Base-by-base conservation (phyloP, 2,888 invertebrate species). In the Torymus texanus region DNA sequence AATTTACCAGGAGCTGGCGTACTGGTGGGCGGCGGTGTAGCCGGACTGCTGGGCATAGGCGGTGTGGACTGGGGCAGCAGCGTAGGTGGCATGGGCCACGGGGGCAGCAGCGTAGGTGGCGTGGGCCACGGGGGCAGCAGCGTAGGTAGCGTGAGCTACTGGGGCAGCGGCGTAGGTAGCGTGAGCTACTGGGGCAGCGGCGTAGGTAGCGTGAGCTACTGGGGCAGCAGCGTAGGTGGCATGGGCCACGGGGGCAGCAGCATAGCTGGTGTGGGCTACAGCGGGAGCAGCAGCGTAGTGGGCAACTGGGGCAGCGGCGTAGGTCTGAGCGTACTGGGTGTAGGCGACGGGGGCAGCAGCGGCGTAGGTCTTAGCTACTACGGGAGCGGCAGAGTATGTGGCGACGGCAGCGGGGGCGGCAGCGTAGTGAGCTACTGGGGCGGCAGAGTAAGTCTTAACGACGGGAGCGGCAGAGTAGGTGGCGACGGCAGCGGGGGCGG, bases 321-420 rank as follows among this genome's bases (percentile, higher is more conserved):
- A 68, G 11, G n/a, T 14, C 3, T 10, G 67, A 2, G 55, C 58
- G 18, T 82, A 82, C 4, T 62, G 61, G 14, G 66, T 91, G 63
- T 68, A 67, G 18, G 83, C 80, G 18, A 91, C 91, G 1, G 91
- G 92, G 11, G 92, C 90, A 3, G 92, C 90, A 4, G 92, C 92
- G 4, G 78, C 58, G 29, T 73, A 68, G 21, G 56, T 50, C 59
- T 67, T 24, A n/a, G 61, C 51, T 0, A 68, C 50, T 8, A 29
- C 29, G 2, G 29, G 29, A 13, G 84, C 81, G 12, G 85, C 84
- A 14, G 70, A 70, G n/a, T 18, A 14, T 0, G 82, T n/a, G 79
- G 59, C n/a, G 29, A 83, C 82, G 59, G 82, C 82, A 2, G 80
- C 29, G 5, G 85, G 84, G 4, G 85, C 72, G 1, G 85, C 75